These are phyloP conservation scores for Cochlearius cochlearius DNA, from an alignment of 2,113 vertebrate species.

Conservation along the genomic window DNA sequence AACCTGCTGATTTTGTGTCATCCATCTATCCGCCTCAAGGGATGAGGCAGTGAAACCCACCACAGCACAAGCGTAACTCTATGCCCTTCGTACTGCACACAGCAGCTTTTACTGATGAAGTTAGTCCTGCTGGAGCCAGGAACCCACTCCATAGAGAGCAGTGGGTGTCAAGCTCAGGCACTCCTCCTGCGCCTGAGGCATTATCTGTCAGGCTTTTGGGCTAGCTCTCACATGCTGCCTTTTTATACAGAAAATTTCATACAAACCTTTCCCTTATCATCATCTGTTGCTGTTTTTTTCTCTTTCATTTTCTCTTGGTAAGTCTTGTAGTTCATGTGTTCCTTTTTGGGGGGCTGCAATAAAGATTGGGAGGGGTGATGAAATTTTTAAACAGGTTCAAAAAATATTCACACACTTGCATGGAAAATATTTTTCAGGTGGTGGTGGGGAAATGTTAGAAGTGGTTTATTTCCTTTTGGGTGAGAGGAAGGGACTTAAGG, in stretches of 20 bases:
- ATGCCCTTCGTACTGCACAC: not conserved
- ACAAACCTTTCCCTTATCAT: conserved; percentile 78
- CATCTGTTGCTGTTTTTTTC: conserved; percentile 72
- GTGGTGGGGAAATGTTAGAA: not conserved
- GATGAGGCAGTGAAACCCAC: not conserved
- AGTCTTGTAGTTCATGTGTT: conserved; percentile 86
- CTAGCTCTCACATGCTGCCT: not conserved
- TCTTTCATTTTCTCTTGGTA: conserved; percentile 86
- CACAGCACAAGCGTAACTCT: not conserved
- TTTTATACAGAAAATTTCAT: not conserved
- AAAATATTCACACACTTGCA: not conserved
- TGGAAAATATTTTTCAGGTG: not conserved
- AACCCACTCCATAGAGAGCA: not conserved
- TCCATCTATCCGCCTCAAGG: not conserved
- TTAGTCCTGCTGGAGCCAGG: not conserved
- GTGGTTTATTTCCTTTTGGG: not conserved
- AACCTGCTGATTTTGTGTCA: not conserved
- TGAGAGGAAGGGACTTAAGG: not conserved
- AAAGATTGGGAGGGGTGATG: not conserved
- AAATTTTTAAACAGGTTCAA: not conserved
- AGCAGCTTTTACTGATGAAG: not conserved
- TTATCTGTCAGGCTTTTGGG: not conserved
- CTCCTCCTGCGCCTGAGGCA: not conserved
- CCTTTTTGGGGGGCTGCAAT: conserved; percentile 86
- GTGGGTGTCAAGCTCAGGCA: not conserved